Conservation (phyloP, 1,140 invertebrate species). For the Listronotus bonariensis region DNA sequence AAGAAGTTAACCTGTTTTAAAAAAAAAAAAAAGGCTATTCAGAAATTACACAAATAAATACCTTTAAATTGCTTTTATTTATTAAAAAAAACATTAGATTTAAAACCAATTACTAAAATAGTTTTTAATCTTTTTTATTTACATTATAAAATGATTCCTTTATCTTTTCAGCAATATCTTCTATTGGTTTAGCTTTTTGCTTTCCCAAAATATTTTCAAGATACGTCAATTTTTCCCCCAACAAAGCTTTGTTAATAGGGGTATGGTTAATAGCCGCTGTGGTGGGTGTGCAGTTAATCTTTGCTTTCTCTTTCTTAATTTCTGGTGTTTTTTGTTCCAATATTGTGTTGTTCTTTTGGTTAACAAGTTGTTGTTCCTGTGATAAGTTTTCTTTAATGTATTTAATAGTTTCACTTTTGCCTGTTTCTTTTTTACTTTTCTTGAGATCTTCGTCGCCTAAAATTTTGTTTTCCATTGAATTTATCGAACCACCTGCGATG, state of each 20-base stretch:
- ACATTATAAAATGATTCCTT: neutral
- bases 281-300: neutral
- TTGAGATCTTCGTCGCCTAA: neutral
- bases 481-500: neutral
- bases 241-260: neutral
- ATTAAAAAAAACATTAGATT: too few relatives aligned
- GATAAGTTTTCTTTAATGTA: too few relatives aligned
- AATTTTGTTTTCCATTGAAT: constrained; percentile 1
- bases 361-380: too few relatives aligned
- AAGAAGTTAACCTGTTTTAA: too few relatives aligned
- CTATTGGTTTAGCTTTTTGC: constrained; percentile 1
- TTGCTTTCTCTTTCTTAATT: neutral
- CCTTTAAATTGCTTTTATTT: too few relatives aligned
- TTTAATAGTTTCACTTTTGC: neutral
- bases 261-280: too few relatives aligned
- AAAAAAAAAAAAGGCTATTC: too few relatives aligned
- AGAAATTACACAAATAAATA: too few relatives aligned
- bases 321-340: too few relatives aligned
- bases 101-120: too few relatives aligned
- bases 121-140: too few relatives aligned
- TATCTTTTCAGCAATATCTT: neutral
- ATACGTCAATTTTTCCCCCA: neutral
- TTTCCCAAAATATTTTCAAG: constrained; percentile 10
- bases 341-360: neutral
- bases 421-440: neutral